Percentiles rank a stretch among this genome's conserved stretches.
These are phyloP conservation scores for Sciurus vulgaris DNA, from an alignment of 2,797 vertebrate genomes.

Conservation along the genomic window DNA sequence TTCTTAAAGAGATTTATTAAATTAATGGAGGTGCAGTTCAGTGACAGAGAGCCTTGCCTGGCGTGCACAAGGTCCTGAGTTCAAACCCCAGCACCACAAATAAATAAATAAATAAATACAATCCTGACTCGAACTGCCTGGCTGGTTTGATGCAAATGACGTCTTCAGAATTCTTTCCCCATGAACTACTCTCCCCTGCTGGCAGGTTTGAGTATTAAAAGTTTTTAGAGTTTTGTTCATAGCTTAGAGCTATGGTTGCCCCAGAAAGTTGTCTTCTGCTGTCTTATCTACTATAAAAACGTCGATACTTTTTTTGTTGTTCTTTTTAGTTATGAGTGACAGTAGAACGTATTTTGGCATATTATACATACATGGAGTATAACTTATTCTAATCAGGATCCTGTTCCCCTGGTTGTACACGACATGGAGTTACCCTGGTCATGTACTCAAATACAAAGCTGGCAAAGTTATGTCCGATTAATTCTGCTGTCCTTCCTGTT, in stretches of 20 bases:
- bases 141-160: not conserved
- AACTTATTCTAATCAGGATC: no score
- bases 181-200: no score
- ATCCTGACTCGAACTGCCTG: not conserved
- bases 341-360: no score
- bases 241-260: not conserved
- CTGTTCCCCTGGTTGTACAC: no score
- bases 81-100: not conserved
- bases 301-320: fast-evolving
- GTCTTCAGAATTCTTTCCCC: not conserved
- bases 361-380: no score
- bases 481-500: no score
- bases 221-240: not conserved
- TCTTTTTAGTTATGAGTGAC: no score
- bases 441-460: no score
- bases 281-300: fast-evolving
- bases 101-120: not conserved
- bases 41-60: not conserved
- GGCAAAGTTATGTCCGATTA: no score
- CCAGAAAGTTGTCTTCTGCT: not conserved
- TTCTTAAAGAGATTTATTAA: not conserved
- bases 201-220: not conserved
- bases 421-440: no score
- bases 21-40: not conserved
- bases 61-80: not conserved